These are phyloP conservation scores for Drosophila melanogaster DNA, from an alignment of 1,140 invertebrate species.

Conservation along the genomic window Release_6_plus_ISO1_MT NT_037436.4:7197001-7197500, in stretches of 20 bases:
- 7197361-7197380: conserved; percentile 46
- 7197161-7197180: conserved; percentile 49
- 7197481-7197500: conserved; percentile 55
- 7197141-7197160: conserved; percentile 69
- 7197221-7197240: conserved; percentile 80
- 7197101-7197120: neutral
- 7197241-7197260: conserved; percentile 78
- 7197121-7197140: neutral
- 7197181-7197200: conserved; percentile 64
- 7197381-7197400: conserved; percentile 83
- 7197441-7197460: conserved; percentile 49
- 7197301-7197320: conserved; percentile 52
- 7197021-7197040: neutral
- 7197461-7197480: conserved; percentile 56
- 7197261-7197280: conserved; percentile 73
- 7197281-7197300: conserved; percentile 38
- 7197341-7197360: conserved; percentile 11
- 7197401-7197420: conserved; percentile 72
- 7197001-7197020: too few species aligned
- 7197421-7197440: conserved; percentile 38
- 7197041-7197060: conserved; percentile 44
- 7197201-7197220: conserved; percentile 79
- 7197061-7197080: neutral
- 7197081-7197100: conserved; percentile 21
- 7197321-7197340: conserved; percentile 55